Base-by-base conservation (phyloP, 1,140 invertebrate species). In the Epicauta chinensis region DNA sequence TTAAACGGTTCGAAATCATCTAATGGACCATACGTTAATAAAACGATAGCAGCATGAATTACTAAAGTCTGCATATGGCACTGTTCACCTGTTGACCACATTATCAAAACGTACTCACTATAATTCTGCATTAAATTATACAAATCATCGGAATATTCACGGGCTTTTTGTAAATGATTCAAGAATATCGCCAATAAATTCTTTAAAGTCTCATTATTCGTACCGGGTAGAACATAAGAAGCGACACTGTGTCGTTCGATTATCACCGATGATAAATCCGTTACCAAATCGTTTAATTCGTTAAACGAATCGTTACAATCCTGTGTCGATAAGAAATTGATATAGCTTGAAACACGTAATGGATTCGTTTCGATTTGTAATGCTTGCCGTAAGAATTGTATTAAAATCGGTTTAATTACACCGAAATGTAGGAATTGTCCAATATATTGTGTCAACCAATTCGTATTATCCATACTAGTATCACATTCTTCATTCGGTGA, bases 1-100 rank as follows among this genome's bases (percentile, higher is more conserved):
- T 81, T 70, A 60, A 83, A 84, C 45, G 82, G 67, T 16, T 72
- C 71, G 49, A 71, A 73, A 29, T 77, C 69, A 17, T 77, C 74
- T 0, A 75, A 73, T 1, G 83, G 81, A 14, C 85, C 83, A 58
- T 84, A 91, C 1, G 91, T 93, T 1, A 97, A 70, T 1, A 97
- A 72, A 60, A 97, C 94, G n/a, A 97, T 87, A 71, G 95, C 91
- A 1, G 93, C 91, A 66, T 97, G 93, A 23, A 97, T 89, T 0
- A 96, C 84, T 3, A 94, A 72, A 51, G 93, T 85, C 65, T 94
- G 88, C 69, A 97, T 78, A 0, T 86, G 88, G 34, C 88, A 87
- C 58, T 87, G 81, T 46, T 91, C 82, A 0, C 90, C 90, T 35
- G 79, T 81, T n/a, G 80, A 75, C 87, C 93, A 97, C 56, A 89